Conservation (phyloP, 2,797 vertebrate species). For the Sardinella longiceps region DNA sequence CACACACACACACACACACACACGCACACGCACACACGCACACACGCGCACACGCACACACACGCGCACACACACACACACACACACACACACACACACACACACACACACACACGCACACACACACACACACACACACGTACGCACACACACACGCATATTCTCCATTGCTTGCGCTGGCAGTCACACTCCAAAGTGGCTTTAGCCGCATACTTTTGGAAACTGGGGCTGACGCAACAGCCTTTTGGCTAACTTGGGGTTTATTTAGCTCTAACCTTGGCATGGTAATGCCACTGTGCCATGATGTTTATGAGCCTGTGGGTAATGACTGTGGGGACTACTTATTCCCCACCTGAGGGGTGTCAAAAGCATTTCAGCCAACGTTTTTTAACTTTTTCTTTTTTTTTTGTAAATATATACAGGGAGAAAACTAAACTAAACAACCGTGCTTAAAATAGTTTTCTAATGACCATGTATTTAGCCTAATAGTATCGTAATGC, state of each 20-base stretch:
- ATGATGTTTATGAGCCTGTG: neutral
- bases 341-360: neutral
- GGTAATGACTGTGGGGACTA: neutral
- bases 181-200: neutral
- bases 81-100: neutral
- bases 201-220: neutral
- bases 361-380: neutral
- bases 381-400: neutral
- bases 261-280: neutral
- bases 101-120: neutral
- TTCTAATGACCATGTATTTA: neutral
- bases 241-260: neutral
- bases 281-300: neutral
- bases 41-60: too few relatives aligned
- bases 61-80: neutral
- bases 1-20: constrained; percentile 12
- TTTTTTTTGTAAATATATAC: too few relatives aligned
- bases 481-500: neutral
- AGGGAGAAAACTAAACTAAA: neutral
- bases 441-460: neutral
- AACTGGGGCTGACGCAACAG: neutral
- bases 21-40: neutral
- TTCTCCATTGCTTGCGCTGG: neutral
- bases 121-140: neutral
- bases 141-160: neutral